These are phyloP conservation scores for Cebus imitator DNA, from an alignment of 2,113 vertebrate genomes.

Conservation along the genomic window DNA sequence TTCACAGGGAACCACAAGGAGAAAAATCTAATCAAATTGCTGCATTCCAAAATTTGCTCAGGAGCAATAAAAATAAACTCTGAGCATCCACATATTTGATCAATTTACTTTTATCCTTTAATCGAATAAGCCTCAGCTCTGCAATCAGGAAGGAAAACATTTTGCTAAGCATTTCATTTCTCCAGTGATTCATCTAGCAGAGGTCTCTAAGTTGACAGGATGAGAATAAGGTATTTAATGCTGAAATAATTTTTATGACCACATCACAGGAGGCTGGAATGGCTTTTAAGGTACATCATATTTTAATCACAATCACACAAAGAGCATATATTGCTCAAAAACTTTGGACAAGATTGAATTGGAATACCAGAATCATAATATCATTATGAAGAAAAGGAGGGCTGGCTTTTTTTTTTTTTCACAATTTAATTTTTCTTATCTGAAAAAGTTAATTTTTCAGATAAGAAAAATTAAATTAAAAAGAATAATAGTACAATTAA, in stretches of 20 bases:
- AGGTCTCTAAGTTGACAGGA: constrained; percentile 61
- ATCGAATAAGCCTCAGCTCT: constrained; percentile 66
- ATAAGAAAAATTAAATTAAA: too few relatives aligned
- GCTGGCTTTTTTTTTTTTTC: neutral
- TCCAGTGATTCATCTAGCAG: constrained; percentile 68
- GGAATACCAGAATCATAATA: constrained; percentile 56
- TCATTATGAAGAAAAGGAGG: constrained; percentile 40
- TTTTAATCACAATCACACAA: constrained; percentile 73
- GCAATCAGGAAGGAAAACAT: constrained; percentile 78
- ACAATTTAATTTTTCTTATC: too few relatives aligned
- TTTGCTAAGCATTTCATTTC: constrained; percentile 72
- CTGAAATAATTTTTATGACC: constrained; percentile 73
- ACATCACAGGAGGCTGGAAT: constrained; percentile 75
- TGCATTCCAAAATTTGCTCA: constrained; percentile 45
- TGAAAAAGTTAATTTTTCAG: too few relatives aligned
- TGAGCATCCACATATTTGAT: constrained; percentile 70
- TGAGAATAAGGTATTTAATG: constrained; percentile 69
- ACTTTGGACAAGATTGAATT: constrained; percentile 32
- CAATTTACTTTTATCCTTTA: constrained; percentile 79
- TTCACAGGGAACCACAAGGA: neutral
- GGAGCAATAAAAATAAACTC: constrained; percentile 59
- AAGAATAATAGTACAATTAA: too few relatives aligned
- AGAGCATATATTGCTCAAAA: constrained; percentile 37
- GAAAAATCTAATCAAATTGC: neutral
- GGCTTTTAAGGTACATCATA: constrained; percentile 75